Conservation (phyloP, 2,797 vertebrate genomes). For the Morus bassanus region DNA sequence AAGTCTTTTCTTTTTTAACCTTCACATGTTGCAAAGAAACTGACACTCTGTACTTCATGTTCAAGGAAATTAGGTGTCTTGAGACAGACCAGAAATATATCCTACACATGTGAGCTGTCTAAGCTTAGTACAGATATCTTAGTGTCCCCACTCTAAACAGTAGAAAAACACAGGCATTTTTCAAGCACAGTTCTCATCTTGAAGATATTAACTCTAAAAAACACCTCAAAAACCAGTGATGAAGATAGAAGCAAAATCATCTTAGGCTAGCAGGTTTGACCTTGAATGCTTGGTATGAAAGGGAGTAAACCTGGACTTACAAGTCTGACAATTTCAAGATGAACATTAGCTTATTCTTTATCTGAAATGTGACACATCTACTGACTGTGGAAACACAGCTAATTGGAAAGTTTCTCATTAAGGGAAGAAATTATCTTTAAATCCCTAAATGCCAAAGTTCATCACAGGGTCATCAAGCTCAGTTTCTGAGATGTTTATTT, state of each 20-base stretch:
- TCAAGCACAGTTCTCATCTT: background rate
- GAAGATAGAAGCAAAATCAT: background rate
- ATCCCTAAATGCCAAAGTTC: background rate
- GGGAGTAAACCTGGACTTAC: background rate
- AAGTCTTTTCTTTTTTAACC: background rate
- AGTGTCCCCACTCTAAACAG: background rate
- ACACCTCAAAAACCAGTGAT: background rate
- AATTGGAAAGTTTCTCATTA: background rate
- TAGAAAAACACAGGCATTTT: background rate
- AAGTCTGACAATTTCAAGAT: background rate
- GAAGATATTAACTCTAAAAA: background rate
- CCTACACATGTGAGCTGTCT: background rate
- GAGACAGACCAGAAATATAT: background rate
- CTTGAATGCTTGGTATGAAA: background rate
- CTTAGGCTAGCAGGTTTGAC: background rate
- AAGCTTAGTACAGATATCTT: background rate
- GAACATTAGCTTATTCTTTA: background rate
- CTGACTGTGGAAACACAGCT: background rate
- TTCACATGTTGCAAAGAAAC: background rate
- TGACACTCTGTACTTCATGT: background rate
- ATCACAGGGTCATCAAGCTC: background rate
- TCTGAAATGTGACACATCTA: background rate
- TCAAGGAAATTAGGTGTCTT: background rate
- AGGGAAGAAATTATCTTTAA: background rate
- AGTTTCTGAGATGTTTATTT: background rate